Evolutionary conservation across 2,113 vertebrate genomes (phyloP).

Genomic region (Campylomormyrus tamandua): DNA sequence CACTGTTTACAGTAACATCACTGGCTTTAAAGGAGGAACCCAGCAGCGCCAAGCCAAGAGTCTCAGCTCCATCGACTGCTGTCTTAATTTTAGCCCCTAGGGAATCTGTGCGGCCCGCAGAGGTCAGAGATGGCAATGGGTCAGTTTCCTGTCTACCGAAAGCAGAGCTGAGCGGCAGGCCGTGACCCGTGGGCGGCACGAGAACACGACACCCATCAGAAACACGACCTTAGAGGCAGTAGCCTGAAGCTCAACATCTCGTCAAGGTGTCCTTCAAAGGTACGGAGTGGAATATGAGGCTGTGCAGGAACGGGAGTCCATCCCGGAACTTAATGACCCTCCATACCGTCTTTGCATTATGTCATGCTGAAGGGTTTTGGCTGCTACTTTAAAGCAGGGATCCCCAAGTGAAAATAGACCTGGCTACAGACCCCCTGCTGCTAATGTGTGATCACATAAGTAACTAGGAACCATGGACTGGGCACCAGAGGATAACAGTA

Average conservation of each 20-base stretch:
- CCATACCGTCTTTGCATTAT: background rate
- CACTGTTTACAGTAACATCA: slow-evolving; percentile 54
- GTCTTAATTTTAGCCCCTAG: slow-evolving; percentile 33
- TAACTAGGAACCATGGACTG: background rate
- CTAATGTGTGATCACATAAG: background rate
- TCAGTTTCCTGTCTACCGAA: slow-evolving; percentile 12
- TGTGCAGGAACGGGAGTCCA: background rate
- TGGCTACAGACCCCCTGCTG: background rate
- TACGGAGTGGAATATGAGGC: background rate
- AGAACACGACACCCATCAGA: background rate
- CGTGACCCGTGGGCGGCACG: background rate
- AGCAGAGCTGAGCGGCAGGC: background rate
- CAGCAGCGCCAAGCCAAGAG: slow-evolving; percentile 39
- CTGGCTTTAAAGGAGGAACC: slow-evolving; percentile 42
- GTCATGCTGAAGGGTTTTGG: background rate
- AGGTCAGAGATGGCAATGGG: slow-evolving; percentile 30
- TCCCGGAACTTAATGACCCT: background rate
- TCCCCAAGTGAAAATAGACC: background rate
- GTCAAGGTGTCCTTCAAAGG: background rate
- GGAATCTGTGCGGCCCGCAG: slow-evolving; percentile 35
- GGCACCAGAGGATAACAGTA: background rate
- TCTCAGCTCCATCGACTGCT: slow-evolving; percentile 44
- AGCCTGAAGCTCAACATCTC: background rate
- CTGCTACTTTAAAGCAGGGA: background rate
- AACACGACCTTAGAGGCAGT: background rate